A percentile compares a stretch with the other conserved stretches of the same genome.
These are phyloP conservation scores for Pungitius pungitius DNA, from an alignment of 2,113 vertebrate species.

Conservation along the genomic window DNA sequence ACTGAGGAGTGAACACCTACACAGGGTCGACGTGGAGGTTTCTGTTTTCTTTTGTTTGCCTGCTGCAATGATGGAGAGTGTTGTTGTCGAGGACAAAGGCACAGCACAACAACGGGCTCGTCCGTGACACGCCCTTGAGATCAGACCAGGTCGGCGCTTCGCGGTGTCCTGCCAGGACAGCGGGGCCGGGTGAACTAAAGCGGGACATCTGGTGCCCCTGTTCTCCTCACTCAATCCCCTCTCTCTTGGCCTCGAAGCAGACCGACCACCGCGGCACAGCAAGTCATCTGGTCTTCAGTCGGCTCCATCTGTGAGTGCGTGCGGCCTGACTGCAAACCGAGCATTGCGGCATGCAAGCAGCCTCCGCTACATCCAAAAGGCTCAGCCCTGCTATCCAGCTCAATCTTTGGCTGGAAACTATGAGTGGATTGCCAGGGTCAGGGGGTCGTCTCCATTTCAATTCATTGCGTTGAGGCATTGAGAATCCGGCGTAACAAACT, in stretches of 20 bases:
- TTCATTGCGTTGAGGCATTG: slow-evolving; percentile 48
- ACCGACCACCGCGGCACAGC: slow-evolving; percentile 43
- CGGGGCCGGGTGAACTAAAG: slow-evolving; percentile 43
- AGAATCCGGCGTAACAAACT: slow-evolving; percentile 47
- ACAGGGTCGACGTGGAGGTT: slow-evolving; percentile 43
- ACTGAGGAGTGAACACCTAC: slow-evolving; percentile 40
- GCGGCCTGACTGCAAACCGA: slow-evolving; percentile 66
- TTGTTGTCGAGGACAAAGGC: slow-evolving; percentile 18
- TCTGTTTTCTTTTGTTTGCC: slow-evolving; percentile 34
- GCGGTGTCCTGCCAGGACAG: slow-evolving; percentile 37
- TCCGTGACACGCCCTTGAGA: slow-evolving; percentile 19
- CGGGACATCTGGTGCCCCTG: slow-evolving; percentile 59
- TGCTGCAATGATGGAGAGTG: slow-evolving; percentile 12
- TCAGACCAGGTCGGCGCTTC: slow-evolving; percentile 7
- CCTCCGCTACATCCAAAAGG: slow-evolving; percentile 48
- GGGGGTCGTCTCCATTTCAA: slow-evolving; percentile 65
- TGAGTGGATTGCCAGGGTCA: slow-evolving; percentile 54
- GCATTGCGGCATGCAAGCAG: slow-evolving; percentile 43
- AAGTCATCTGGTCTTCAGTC: slow-evolving; percentile 71
- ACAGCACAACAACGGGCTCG: slow-evolving; percentile 5
- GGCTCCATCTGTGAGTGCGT: slow-evolving; percentile 59
- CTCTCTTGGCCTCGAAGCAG: slow-evolving; percentile 50
- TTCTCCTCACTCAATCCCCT: slow-evolving; percentile 24
- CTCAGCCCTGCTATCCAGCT: slow-evolving; percentile 30
- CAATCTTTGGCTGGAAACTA: slow-evolving; percentile 62